Evolutionary conservation across 2,888 invertebrate genomes (phyloP), one percentile per base, ranked within the genome.

Genomic region (Diloba caeruleocephala): DNA sequence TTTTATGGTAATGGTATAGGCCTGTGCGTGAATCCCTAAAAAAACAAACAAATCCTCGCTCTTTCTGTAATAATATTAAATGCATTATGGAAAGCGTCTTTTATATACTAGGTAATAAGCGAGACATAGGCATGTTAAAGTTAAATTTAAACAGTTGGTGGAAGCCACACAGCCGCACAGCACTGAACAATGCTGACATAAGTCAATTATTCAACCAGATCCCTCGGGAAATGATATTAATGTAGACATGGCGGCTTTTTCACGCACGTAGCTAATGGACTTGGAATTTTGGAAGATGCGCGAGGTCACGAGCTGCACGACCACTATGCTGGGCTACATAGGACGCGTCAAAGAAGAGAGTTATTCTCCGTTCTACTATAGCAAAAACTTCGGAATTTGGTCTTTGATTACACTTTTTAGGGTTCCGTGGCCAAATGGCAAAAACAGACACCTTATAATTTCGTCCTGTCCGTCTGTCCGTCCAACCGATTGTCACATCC

Each of bases 251-350:
- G 70, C 73, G 73, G 77, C 73, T 76, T 84, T 85, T 89, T 87
- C 83, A 89, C 83, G 89, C 90, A 88, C 89, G 88, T 88, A 85
- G 76, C 78, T 80, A 87, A 88, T 87, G 82, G 84, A 79, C 78
- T 81, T 71, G 74, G 79, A 85, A 85, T 86, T 87, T 87, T 77
- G 84, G 72, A 82, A 83, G 84, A 86, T 81, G 82, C 84, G 83
- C 84, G 85, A 82, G 85, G 87, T 87, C 89, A 85, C 85, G 84
- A 73, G 63, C 73, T 70, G 72, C 84, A 84, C 85, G 85, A 81
- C 76, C 76, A 62, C 43, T 53, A 9, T 37, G 32, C 62, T 59
- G 62, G 60, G 60, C 62, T 65, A 58, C 58, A 55, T 26, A 54
- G 38, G n/a, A 19, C 29, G 21, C 21, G 25, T 58, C 71, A 61